Base-by-base conservation (phyloP, 2,113 vertebrate genomes). In the Paradoxurus hermaphroditus region DNA sequence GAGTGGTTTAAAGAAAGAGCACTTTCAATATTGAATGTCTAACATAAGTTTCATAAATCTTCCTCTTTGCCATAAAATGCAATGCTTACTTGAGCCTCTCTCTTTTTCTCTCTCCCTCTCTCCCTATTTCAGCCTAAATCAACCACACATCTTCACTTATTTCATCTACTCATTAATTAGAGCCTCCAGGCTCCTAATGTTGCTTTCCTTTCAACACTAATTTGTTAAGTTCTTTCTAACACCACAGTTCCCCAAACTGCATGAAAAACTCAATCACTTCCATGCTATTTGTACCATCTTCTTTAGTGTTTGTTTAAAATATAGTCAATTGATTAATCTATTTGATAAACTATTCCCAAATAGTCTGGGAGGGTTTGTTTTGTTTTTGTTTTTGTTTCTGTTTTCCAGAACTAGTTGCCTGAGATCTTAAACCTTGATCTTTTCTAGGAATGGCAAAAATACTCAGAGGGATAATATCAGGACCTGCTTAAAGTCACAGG, bases 1-100 rank as follows among this genome's bases (percentile, higher is more conserved):
- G n/a, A 92, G 85, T 67, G 12, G 3, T 39, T 29, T 89, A 31
- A 91, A 75, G 12, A 53, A 77, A 63, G 21, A 56, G 41, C 77
- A 23, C 31, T 31, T 86, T 77, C 63, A 79, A 18, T 78, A 53
- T n/a, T 91, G 41, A 41, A 78, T 78, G 19, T 68, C 25, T 94
- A 88, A 78, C n/a, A 41, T 23, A 88, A 92, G 77, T 94, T 84
- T 82, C 21, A 75, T 81, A 77, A 77, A 65, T 97, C 56, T 95
- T 89, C 51, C 36, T 87, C 41, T 85, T 97, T 83, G 67, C 7
- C 12, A 59, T 93, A 75, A 93, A 91, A 73, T 91, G 7, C 12
- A 85, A 46, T 82, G 56, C 53, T 78, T 93, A 27, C 90, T 44
- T 91, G 56, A 81, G 8, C 39, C 25, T 27, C 19, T 81, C 34